A percentile compares a stretch with the other conserved stretches of the same genome.
Conservation (phyloP, 2,888 invertebrate species). For the Pycnomerus fuliginosus region DNA sequence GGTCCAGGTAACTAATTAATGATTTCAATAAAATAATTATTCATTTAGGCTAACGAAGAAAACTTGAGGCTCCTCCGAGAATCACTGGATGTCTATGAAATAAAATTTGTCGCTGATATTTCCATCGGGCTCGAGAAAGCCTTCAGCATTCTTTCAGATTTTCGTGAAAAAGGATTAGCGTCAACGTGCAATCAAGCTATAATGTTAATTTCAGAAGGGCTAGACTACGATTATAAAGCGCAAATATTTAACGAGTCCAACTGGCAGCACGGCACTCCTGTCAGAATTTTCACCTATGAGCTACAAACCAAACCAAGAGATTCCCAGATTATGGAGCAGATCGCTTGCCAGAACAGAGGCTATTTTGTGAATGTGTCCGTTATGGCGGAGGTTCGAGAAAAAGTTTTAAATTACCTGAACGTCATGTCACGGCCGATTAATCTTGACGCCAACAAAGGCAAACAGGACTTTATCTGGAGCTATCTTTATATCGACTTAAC, state of each 20-base stretch:
- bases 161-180: constrained; percentile 34
- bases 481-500: constrained; percentile 94
- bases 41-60: constrained; percentile 52
- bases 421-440: constrained; percentile 96
- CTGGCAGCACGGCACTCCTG: constrained; percentile 69
- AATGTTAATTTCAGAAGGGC: constrained; percentile 97
- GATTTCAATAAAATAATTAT: too few species aligned
- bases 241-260: constrained; percentile 87
- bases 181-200: constrained; percentile 85
- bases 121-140: constrained; percentile 63
- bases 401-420: constrained; percentile 89
- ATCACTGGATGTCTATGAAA: constrained; percentile 40
- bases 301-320: constrained; percentile 81
- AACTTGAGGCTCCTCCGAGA: constrained; percentile 49
- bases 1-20: constrained; percentile 74
- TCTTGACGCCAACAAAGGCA: constrained; percentile 47
- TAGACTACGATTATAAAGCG: constrained; percentile 83
- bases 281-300: constrained; percentile 95
- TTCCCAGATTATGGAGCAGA: constrained; percentile 79
- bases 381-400: constrained; percentile 93
- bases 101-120: constrained; percentile 42
- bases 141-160: constrained; percentile 72
- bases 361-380: constrained; percentile 95
- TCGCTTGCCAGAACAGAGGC: constrained; percentile 96
- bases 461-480: constrained; percentile 82